These are phyloP conservation scores for Chloropsis cyanopogon DNA, from an alignment of 2,113 vertebrate species.

Conservation along the genomic window DNA sequence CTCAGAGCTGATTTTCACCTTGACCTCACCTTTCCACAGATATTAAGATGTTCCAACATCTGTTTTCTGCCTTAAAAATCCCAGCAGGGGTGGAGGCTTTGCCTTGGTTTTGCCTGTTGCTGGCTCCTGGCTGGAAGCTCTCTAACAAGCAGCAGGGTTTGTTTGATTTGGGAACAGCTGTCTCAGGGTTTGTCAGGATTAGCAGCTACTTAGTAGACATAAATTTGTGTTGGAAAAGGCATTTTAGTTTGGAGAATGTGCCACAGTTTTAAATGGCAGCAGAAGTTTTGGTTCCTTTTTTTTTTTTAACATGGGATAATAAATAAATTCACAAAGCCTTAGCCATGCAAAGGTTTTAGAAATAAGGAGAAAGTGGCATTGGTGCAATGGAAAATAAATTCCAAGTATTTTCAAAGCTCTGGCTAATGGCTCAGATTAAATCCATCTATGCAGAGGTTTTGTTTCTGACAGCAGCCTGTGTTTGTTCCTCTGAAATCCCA, in stretches of 20 bases:
- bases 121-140: not conserved
- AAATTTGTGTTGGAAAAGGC: not conserved
- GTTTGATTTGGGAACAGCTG: constrained; percentile 15
- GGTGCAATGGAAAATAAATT: not conserved
- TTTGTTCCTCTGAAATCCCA: not conserved
- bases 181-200: not conserved
- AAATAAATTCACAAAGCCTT: not conserved
- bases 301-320: not conserved
- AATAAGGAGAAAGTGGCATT: not conserved
- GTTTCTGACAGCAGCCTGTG: not conserved
- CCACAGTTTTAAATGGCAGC: not conserved
- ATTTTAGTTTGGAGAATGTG: not conserved
- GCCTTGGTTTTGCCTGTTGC: not conserved
- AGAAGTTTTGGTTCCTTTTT: not conserved
- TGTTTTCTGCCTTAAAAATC: not conserved
- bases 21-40: not conserved
- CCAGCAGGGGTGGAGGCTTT: not conserved
- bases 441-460: not conserved
- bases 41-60: not conserved
- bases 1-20: not conserved
- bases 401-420: not conserved
- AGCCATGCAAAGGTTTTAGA: not conserved
- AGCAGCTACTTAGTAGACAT: not conserved
- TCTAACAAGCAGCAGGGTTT: not conserved
- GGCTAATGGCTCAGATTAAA: not conserved